Conservation (phyloP, 2,113 vertebrate genomes). For the Rafetus swinhoei region DNA sequence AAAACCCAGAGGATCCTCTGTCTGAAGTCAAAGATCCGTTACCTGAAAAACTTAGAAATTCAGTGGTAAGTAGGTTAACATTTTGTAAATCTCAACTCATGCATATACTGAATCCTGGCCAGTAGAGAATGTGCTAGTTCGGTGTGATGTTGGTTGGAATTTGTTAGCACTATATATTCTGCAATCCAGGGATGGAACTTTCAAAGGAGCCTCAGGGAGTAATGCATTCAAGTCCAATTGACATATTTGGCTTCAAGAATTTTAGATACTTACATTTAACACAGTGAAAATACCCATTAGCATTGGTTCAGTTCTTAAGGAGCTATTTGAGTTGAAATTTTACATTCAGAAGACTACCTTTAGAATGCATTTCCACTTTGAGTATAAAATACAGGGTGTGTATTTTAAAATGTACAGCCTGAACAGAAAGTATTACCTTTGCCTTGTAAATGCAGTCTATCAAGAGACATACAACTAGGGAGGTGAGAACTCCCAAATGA, state of each 20-base stretch:
- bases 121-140: accelerated
- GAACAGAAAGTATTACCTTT: background rate
- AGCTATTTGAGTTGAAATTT: too few relatives aligned
- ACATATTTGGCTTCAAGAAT: background rate
- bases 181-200: background rate
- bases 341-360: background rate
- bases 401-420: background rate
- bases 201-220: background rate
- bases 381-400: background rate
- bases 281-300: background rate
- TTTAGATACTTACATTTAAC: background rate
- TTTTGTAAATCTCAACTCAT: background rate
- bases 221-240: background rate
- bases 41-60: constrained; percentile 95
- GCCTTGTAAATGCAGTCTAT: background rate
- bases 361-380: background rate
- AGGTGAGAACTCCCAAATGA: background rate
- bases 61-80: constrained; percentile 87
- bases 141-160: background rate
- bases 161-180: background rate
- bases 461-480: background rate
- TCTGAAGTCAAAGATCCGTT: constrained; percentile 97
- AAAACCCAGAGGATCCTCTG: constrained; percentile 96
- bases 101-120: background rate
- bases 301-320: background rate